Base-by-base conservation (phyloP, 2,888 invertebrate genomes). In the Harmothoe impar region DNA sequence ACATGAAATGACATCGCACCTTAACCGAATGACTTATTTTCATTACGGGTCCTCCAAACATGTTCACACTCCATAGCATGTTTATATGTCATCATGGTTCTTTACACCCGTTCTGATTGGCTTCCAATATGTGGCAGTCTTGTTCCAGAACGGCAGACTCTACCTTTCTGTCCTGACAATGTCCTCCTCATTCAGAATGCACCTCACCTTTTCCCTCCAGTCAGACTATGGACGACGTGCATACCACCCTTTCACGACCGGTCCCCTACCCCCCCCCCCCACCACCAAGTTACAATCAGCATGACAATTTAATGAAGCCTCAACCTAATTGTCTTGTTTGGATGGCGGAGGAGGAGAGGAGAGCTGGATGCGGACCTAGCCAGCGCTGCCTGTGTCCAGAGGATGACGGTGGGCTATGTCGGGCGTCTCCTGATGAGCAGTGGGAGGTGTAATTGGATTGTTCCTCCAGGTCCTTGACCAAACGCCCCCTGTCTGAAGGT, bases 271-370 rank as follows among this genome's bases (percentile, higher is more conserved):
- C 0, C 23, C 0, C 35, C 10, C 77, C 29, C 1, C 25, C 17
- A 0, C 77, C 31, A n/a, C 77, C 33, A 77, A 77, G 31, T 81
- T 43, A 81, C 81, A 81, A 81, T 43, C 81, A 81, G 43, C 81
- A 81, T 81, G 35, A 43, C 81, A 81, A 81, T 81, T 33, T 81
- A 81, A 81, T 81, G 43, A 35, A 81, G 81, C 81, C 81, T 20
- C 81, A 81, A 81, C 33, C 81, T 81, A 81, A 81, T 81, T 81
- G 81, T 81, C 12, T 20, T 81, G 81, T 81, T 81, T 81, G 35
- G 33, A 35, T 17, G 35, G 23, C 43, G 43, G 33, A 1, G 25
- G 15, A 23, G 72, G 72, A 25, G 29, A 29, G 0, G 72, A 3
- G 29, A 15, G 29, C 5, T 29, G 25, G 29, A 3, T 29, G 15